Base-by-base conservation (phyloP, 2,888 invertebrate species). In the Campoplex capitator region DNA sequence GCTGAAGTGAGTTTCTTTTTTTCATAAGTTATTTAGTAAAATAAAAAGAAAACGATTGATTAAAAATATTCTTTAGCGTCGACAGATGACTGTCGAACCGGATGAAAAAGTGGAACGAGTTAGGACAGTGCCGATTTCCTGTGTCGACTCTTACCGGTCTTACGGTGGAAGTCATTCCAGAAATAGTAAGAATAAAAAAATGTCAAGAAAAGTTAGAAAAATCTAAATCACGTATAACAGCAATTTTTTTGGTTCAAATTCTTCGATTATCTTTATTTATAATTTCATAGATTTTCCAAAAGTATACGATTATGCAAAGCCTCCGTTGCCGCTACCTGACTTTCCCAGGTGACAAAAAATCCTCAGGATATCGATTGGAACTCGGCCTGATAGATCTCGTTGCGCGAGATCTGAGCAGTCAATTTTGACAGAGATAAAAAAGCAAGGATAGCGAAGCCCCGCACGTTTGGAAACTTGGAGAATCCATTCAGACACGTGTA, bases 261-360 rank as follows among this genome's bases (percentile, higher is more conserved):
- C 32, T 0, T 65, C 18, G 13, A 56, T 62, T 16, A 56, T 32
- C 58, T n/a, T 4, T 62, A 71, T 62, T 56, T 18, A 67, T n/a
- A 38, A 48, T 84, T 62, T 9, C 73, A 3, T 32, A 91, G 91
- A 88, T 89, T 85, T 86, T 42, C 88, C 88, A 51, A 90, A 88
- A 82, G 83, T 73, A 74, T 88, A 85, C 28, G 86, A 87, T 78
- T 88, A 75, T 23, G 89, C 89, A 32, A 91, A 89, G 83, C 92
- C 92, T n/a, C 90, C 90, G 7, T 79, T 92, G 35, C 92, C 92
- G 11, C 79, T 88, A 38, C 92, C 91, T 76, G 92, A 92, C 85
- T 92, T 92, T 68, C 92, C 92, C 45, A 91, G 90, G 83, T 91
- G 89, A 90, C 79, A 71, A 71, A 81, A 70, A 77, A 28, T 32